Evolutionary conservation across 53 echinoderm and acorn worm genomes (phyloP), one percentile per base, ranked within the genome.

Genomic region (Patiria pectinifera): DNA sequence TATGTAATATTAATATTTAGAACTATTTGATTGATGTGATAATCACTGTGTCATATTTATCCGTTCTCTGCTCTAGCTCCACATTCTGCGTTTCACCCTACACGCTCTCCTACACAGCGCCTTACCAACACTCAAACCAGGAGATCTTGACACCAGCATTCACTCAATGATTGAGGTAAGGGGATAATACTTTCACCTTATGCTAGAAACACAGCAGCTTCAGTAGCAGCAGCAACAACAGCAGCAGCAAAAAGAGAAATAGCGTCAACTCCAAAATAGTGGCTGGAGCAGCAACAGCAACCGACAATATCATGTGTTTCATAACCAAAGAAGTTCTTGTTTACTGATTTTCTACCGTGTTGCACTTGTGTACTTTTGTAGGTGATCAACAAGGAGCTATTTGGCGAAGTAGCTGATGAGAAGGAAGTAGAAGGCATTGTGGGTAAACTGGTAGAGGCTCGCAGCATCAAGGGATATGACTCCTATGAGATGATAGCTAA

Each of bases 371-470:
- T 53, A 5, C 8, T 53, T 46, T 59, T 92, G 0, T 60, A 98
- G 98, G 95, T 98, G 11, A 92, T 96, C 88, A 96, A 96, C 87
- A 91, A 91, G 59, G 98, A 98, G 22, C 92, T 98, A 19, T 98
- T 98, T 91, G 98, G 98, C 19, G 94, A 93, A 4, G 93, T 98
- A 22, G 95, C 96, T 1, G 97, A 97, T 59, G 99, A 99, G 78
- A 99, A 99, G 92, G 97, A 99, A 91, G 99, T 99, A 18, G 94
- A 86, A 14, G 99, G 97, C 84, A 99, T 97, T 92, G 94, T 96
- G 83, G 92, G 93, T 69, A 98, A 98, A 70, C 91, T 98, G n/a
- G 82, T 72, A 58, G 98, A 98, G 93, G 98, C 98, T 5, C 84
- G 94, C 82, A 94, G 95, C 81, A 95, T 83, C 91, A 98, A 96